Conservation (phyloP, 2,113 vertebrate species). For the Stegostoma tigrinum region DNA sequence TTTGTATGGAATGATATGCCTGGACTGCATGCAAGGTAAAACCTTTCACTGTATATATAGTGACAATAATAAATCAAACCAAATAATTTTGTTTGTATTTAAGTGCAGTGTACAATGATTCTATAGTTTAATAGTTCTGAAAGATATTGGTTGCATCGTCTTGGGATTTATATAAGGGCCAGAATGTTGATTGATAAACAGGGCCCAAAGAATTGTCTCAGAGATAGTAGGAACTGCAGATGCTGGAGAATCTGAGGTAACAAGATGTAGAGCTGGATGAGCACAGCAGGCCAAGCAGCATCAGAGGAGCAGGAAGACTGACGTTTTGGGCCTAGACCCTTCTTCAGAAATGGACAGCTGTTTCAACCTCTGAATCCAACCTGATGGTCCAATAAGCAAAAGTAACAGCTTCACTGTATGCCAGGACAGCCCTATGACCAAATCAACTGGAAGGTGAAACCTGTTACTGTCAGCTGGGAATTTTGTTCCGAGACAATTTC, state of each 20-base stretch:
- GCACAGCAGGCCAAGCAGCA: no score
- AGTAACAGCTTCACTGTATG: not conserved
- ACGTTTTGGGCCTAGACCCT: no score
- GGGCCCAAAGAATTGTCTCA: not conserved
- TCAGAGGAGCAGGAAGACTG: no score
- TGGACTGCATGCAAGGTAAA: no score
- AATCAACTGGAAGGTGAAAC: not conserved
- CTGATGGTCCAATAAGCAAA: not conserved
- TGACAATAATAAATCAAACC: no score
- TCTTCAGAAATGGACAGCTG: no score
- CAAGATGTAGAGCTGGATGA: no score
- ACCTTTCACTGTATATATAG: no score
- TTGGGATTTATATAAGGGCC: not conserved
- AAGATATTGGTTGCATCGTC: not conserved
- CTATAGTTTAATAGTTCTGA: not conserved
- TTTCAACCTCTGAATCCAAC: not conserved
- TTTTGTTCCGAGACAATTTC: not conserved
- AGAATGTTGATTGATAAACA: not conserved
- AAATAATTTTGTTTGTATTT: not conserved
- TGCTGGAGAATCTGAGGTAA: no score
- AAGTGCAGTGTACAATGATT: not conserved
- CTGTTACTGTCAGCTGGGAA: not conserved
- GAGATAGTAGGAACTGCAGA: no score
- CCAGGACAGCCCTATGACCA: not conserved
- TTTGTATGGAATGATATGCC: no score